Conservation (phyloP, 2,113 vertebrate genomes). For the Dolichotis patagonum region DNA sequence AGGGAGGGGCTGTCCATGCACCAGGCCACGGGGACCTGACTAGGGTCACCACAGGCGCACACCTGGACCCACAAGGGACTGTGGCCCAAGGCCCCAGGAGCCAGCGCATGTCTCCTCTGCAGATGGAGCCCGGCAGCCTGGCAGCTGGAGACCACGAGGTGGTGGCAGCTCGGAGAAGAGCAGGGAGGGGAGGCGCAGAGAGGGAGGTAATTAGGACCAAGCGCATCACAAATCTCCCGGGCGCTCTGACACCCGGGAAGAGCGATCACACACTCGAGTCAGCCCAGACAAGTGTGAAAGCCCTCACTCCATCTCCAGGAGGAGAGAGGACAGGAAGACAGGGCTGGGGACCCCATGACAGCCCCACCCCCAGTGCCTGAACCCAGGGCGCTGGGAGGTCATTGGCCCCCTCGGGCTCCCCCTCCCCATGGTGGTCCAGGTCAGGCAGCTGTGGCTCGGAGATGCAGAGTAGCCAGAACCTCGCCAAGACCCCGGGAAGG, state of each 20-base stretch:
- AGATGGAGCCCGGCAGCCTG: background rate
- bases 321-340: background rate
- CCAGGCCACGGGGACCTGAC: fast-evolving
- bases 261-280: conserved; percentile 76
- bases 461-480: background rate
- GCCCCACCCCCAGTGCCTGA: background rate
- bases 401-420: background rate
- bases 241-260: conserved; percentile 63
- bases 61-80: background rate
- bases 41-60: fast-evolving
- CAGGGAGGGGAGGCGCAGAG: background rate
- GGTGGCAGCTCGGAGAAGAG: background rate
- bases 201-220: conserved; percentile 76
- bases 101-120: background rate
- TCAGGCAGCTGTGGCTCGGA: conserved; percentile 56
- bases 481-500: background rate
- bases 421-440: background rate
- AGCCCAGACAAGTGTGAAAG: conserved; percentile 79
- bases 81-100: background rate
- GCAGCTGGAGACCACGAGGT: conserved; percentile 49
- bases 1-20: fast-evolving
- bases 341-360: background rate
- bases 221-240: conserved; percentile 75
- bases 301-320: conserved; percentile 43
- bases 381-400: conserved; percentile 28